Evolutionary conservation across 1,140 invertebrate species (phyloP).

Genomic region (Drosophila sp.): DNA sequence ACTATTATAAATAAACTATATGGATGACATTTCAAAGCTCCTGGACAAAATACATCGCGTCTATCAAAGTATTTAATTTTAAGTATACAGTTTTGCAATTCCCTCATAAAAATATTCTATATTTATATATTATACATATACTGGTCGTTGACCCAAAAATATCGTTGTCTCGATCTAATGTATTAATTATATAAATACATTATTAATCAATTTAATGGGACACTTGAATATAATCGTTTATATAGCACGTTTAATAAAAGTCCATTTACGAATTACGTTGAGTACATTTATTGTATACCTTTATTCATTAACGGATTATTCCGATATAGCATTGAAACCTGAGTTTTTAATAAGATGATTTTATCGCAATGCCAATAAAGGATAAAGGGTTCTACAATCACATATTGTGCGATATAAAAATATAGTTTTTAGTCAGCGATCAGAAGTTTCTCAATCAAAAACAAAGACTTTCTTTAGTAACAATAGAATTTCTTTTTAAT

Average conservation of each 20-base stretch:
- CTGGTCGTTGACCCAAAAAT: constrained; percentile 8
- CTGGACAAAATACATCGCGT: not conserved
- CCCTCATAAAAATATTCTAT: constrained; percentile 22
- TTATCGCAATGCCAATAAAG: no score
- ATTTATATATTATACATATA: constrained; percentile 19
- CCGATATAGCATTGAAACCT: not conserved
- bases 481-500: constrained; percentile 29
- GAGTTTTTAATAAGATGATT: not conserved
- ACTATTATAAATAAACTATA: constrained; percentile 22
- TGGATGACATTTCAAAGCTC: constrained; percentile 1
- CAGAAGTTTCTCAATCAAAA: constrained; percentile 3
- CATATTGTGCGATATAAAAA: not conserved
- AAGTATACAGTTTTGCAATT: constrained; percentile 31
- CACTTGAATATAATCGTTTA: not conserved
- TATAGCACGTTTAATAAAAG: constrained; percentile 52
- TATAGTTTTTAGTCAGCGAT: constrained; percentile 8
- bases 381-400: no score
- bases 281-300: constrained; percentile 40
- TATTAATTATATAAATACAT: constrained; percentile 21
- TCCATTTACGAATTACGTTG: constrained; percentile 16
- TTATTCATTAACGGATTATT: not conserved
- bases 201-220: constrained; percentile 15
- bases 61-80: constrained; percentile 20
- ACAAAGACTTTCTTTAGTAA: constrained; percentile 52
- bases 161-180: constrained; percentile 15